Evolutionary conservation across 2,113 vertebrate genomes (phyloP), one percentile per base, ranked within the genome.

Genomic region (Pituophis catenifer): DNA sequence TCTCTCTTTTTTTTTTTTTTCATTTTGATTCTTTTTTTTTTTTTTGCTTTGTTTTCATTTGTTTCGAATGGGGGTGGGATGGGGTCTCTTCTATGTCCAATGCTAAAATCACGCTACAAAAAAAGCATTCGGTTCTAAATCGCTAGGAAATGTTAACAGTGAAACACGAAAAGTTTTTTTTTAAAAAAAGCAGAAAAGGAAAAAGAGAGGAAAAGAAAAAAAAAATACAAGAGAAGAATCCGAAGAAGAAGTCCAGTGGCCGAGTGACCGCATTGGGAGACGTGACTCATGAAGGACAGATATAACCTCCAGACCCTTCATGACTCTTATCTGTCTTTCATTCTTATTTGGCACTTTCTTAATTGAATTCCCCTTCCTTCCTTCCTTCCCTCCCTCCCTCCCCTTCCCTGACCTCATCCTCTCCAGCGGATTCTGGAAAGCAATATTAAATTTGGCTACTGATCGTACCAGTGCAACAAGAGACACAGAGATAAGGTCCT

Each of bases 201-300:
- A 54, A 54, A n/a, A 13, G 44, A 62, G 26, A 86, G 10, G 5
- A 13, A 21, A 19, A 29, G 9, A 17, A 38, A 24, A 17, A 54
- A 26, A 53, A 53, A 57, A 53, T 10, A n/a, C 11, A 12, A 29
- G 85, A 91, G 81, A 54, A 90, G 57, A 81, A 81, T 81, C 19
- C 17, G 70, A 62, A 91, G 70, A 62, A 91, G 70, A 50, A 81
- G 23, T 53, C 91, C 91, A 91, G 91, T 91, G 89, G 89, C 89
- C 91, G 24, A 92, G 93, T 48, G 62, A 94, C 59, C 59, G 85
- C 86, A 90, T 86, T 86, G 53, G 91, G 58, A 89, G 59, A 54
- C 48, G 91, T 81, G 54, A 91, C 55, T 53, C 86, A 55, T 33
- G 91, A 89, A 91, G 59, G 89, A 86, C 26, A 38, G 53, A 53